These are phyloP conservation scores for Orthosia gracilis DNA, from an alignment of 2,888 invertebrate species.

Conservation along the genomic window DNA sequence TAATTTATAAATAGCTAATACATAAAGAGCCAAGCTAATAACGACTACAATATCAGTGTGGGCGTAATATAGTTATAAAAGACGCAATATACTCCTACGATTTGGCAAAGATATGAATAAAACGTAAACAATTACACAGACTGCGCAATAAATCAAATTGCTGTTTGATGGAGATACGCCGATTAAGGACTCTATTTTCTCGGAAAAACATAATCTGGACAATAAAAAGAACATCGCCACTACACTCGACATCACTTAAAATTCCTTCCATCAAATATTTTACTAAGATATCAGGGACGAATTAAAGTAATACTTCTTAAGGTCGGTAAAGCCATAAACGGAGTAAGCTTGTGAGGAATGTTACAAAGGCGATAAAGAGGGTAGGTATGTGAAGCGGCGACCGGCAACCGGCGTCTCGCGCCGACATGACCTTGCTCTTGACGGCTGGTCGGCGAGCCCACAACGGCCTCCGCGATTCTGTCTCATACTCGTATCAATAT, in stretches of 20 bases:
- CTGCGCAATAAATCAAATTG: slow-evolving; percentile 31
- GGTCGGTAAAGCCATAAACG: slow-evolving; percentile 59
- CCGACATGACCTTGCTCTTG: slow-evolving; percentile 85
- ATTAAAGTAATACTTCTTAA: slow-evolving; percentile 59
- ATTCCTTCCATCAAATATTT: slow-evolving; percentile 48
- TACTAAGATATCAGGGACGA: slow-evolving; percentile 50
- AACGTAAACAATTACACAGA: slow-evolving; percentile 41
- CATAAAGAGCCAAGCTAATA: slow-evolving; percentile 24
- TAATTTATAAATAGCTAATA: slow-evolving; percentile 29
- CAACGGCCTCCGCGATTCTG: slow-evolving; percentile 76
- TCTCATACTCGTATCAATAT: slow-evolving; percentile 58
- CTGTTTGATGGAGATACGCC: slow-evolving; percentile 6
- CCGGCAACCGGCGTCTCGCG: slow-evolving; percentile 63
- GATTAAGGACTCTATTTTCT: slow-evolving; percentile 28
- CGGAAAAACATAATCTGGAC: slow-evolving; percentile 14
- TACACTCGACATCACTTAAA: slow-evolving; percentile 43
- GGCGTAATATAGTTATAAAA: slow-evolving; percentile 27
- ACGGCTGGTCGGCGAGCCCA: slow-evolving; percentile 85
- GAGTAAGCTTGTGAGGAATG: slow-evolving; percentile 66
- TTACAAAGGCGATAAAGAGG: slow-evolving; percentile 63
- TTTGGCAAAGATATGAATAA: slow-evolving; percentile 39
- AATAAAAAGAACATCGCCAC: slow-evolving; percentile 26
- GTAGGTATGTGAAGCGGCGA: slow-evolving; percentile 54
- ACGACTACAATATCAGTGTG: slow-evolving; percentile 20
- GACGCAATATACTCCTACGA: slow-evolving; percentile 49